phyloP scores from a whole-genome alignment of 1,140 invertebrate genomes.

The Stegodyphus dumicola region DNA sequence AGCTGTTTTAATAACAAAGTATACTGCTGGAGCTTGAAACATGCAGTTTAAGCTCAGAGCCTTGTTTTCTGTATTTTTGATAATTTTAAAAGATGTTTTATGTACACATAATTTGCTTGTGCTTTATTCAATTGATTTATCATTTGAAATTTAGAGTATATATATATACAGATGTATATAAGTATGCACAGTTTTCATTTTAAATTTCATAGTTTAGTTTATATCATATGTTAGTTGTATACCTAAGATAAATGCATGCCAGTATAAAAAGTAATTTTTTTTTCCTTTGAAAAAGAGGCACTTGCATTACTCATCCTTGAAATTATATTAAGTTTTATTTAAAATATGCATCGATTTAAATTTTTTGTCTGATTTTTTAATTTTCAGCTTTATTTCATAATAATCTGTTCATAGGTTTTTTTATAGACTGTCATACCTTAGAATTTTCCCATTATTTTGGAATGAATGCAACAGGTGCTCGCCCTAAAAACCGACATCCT shows the following conservation, averaged over 20 bases:
- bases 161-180: not conserved
- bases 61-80: too few species aligned
- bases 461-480: constrained; percentile 49
- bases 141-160: not conserved
- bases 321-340: not conserved
- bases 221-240: too few species aligned
- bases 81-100: too few species aligned
- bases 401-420: not conserved
- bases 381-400: not conserved
- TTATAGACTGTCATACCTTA: not conserved
- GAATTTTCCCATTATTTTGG: not conserved
- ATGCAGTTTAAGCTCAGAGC: too few species aligned
- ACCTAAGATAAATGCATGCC: too few species aligned
- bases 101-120: too few species aligned
- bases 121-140: too few species aligned
- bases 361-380: not conserved
- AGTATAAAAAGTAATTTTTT: too few species aligned
- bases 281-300: not conserved
- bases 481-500: constrained; percentile 42
- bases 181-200: too few species aligned
- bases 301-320: not conserved
- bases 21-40: too few species aligned
- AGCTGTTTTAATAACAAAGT: too few species aligned
- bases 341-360: not conserved
- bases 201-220: too few species aligned